Base-by-base conservation (phyloP, 53 echinoderm and acorn worm genomes). In the Henricia sp. region DNA sequence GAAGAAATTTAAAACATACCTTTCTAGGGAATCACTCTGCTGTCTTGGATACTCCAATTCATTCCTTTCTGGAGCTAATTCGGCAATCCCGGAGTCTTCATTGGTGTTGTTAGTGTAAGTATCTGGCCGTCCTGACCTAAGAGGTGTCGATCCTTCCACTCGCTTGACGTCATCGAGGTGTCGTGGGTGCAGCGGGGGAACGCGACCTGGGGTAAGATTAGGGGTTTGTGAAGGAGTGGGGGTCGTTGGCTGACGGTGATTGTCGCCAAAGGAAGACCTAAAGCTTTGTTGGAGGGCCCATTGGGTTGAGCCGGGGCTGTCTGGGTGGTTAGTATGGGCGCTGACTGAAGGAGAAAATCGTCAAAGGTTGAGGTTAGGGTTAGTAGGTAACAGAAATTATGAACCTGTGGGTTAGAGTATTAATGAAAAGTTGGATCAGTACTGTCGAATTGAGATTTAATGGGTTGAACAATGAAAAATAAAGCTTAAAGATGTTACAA, bases 41-140 rank as follows among this genome's bases (percentile, higher is more conserved):
- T 90, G 87, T 55, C 84, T 55, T 27, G 64, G 70, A 52, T 83
- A 90, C 16, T 87, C 90, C 58, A 66, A 48, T 46, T 88, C 88
- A 9, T 68, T 70, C 36, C 85, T 89, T 16, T 95, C 95, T 27
- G 85, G 88, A 42, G 89, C 80, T 13, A 83, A 83, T 24, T 93
- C 95, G 5, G 88, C 93, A 43, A 95, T 89, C 0, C 95, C 95
- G 43, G 95, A 95, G 55, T 95, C 95, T 67, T 91, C 91, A 54
- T 93, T 95, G 43, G 95, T 93, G 72, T 84, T 72, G 77, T 93
- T 95, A 52, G 91, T 93, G 83, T 91, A 93, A 12, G 91, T 89
- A 56, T 91, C 95, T 3, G 64, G 84, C 20, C 93, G 76, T 26
- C 91, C 89, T 13, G 87, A 75, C 57, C 91, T 91, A 14, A 30